phyloP scores from a whole-genome alignment of 2,113 vertebrate genomes.

The Aythya baeri region DNA sequence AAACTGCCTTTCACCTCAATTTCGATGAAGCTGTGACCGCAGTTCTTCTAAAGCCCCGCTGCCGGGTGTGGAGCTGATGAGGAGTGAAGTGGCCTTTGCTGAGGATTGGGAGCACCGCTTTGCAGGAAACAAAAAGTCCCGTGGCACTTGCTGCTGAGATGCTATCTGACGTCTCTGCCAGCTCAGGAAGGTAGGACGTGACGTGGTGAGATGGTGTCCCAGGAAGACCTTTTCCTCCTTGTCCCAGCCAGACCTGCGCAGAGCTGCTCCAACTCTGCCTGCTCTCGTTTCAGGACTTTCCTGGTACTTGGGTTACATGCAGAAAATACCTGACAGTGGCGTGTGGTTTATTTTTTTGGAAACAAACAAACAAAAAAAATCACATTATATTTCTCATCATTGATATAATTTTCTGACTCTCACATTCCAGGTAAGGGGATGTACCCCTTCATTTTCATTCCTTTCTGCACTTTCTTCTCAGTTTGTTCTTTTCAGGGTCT shows the following conservation, averaged over 20 bases:
- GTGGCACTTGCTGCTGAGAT: neutral
- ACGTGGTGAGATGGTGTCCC: neutral
- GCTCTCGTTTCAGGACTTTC: neutral
- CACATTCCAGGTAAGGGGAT: neutral
- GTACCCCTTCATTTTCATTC: neutral
- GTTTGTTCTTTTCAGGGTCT: neutral
- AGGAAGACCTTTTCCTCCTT: neutral
- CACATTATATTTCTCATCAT: neutral
- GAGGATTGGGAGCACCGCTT: neutral
- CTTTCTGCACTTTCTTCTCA: neutral
- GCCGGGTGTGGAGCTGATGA: neutral
- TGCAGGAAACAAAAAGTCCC: neutral
- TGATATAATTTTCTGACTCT: neutral
- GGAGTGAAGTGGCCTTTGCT: neutral
- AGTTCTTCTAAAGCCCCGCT: neutral
- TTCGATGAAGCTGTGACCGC: neutral
- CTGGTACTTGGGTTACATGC: neutral
- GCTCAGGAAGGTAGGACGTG: rapidly evolving
- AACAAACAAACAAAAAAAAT: too few relatives aligned
- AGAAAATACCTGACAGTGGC: neutral
- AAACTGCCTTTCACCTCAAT: neutral
- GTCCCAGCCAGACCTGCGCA: neutral
- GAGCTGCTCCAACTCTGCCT: neutral
- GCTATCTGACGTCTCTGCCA: neutral
- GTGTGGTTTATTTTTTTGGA: neutral